Base-by-base conservation (phyloP, 2,888 invertebrate species). In the Eledona agricola region DNA sequence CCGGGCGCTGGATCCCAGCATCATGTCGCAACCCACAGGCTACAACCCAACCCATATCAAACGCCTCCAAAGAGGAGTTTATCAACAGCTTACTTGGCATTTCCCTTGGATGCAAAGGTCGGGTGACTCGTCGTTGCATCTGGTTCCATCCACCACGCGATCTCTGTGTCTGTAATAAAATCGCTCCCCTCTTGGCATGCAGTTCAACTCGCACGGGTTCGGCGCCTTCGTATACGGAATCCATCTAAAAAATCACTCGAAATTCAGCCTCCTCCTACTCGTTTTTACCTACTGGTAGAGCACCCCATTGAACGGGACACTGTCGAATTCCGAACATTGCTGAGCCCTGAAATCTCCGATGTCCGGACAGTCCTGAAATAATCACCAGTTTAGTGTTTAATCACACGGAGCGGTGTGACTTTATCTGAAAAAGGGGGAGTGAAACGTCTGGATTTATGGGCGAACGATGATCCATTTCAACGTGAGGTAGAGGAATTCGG, bases 91-190 rank as follows among this genome's bases (percentile, higher is more conserved):
- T 78, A 93, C 93, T 85, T 91, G 85, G 72, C 98, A 99, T 72
- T 84, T 83, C 50, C 98, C 98, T 72, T 93, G 86, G 40, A 99
- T 96, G 74, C 98, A 99, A 62, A 98, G 90, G 71, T 97, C 93
- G 64, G 89, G 84, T 22, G 85, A 85, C 68, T 91, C 90, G 53
- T 91, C 85, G 67, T 85, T 85, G 76, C 94, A 91, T 63, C 87
- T 81, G 28, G 93, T 94, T 23, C 94, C 88, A 80, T 98, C 89
- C 56, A 86, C 81, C 58, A 97, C 89, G 73, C 87, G 86, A 55
- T 83, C 79, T 63, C 86, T 87, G 71, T 94, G 93, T 9, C 91
- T 83, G 78, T 90, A 93, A 79, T 96, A 96, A 78, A 97, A 95
- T 55, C 92, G 82, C 72, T 93, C 93, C 1, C 90, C 90, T 54